phyloP scores from a whole-genome alignment of 2,888 invertebrate genomes.

The Drosophila mercatorum region DNA sequence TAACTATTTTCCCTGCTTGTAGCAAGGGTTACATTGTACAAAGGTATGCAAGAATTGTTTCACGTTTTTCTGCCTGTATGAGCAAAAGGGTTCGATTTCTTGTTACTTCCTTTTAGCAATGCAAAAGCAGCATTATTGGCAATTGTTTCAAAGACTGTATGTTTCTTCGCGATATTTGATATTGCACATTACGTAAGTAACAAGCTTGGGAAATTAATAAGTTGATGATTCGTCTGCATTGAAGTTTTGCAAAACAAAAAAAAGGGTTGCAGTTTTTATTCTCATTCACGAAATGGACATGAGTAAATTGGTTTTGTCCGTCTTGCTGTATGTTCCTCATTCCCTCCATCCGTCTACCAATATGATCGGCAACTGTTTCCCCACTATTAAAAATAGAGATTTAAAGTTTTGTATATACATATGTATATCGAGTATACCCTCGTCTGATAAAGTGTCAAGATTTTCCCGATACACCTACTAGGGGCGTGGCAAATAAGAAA shows the following conservation, averaged over 20 bases:
- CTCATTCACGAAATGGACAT: too few species aligned
- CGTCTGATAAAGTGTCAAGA: too few species aligned
- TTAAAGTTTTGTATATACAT: too few species aligned
- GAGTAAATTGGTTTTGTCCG: too few species aligned
- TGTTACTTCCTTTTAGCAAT: constrained; percentile 16
- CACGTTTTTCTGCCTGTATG: constrained; percentile 70
- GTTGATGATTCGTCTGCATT: constrained; percentile 46
- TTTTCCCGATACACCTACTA: too few species aligned
- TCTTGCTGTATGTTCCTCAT: too few species aligned
- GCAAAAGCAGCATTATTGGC: constrained; percentile 49
- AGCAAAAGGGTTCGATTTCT: constrained; percentile 55
- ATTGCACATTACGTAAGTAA: constrained; percentile 74
- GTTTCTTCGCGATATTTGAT: constrained; percentile 67
- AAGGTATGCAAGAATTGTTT: constrained; percentile 58
- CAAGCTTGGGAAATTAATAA: constrained; percentile 73
- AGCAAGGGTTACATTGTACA: constrained; percentile 62
- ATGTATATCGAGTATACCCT: too few species aligned
- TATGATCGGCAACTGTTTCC: too few species aligned
- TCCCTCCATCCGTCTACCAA: too few species aligned
- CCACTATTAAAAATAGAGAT: too few species aligned
- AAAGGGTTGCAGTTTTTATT: constrained; percentile 56
- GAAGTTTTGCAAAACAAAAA: constrained; percentile 14
- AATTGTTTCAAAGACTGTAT: constrained; percentile 60
- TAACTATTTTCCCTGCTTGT: constrained; percentile 2
- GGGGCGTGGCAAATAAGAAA: too few species aligned